phyloP scores from a whole-genome alignment of 2,113 vertebrate species.

The Perca flavescens region DNA sequence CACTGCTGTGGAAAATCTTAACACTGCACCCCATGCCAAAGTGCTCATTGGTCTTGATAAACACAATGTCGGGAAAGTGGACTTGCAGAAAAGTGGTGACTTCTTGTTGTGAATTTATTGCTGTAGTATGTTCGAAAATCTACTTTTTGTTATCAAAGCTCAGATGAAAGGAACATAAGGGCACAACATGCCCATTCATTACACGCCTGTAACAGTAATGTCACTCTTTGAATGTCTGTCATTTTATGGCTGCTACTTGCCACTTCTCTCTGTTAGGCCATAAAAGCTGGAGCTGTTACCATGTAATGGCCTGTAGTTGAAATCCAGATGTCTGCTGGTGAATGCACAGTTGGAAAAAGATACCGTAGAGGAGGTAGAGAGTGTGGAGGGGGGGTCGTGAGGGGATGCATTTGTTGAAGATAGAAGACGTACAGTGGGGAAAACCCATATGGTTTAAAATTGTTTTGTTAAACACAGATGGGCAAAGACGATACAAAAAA shows the following conservation, averaged over 20 bases:
- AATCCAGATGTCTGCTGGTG: slow-evolving; percentile 72
- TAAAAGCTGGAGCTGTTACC: slow-evolving; percentile 53
- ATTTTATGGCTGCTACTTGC: slow-evolving; percentile 64
- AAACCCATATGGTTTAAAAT: slow-evolving; percentile 38
- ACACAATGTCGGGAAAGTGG: slow-evolving; percentile 59
- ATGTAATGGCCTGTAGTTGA: slow-evolving; percentile 60
- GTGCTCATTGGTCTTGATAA: slow-evolving; percentile 64
- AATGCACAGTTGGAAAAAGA: slow-evolving; percentile 43
- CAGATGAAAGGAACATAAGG: slow-evolving; percentile 24
- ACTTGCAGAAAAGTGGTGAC: not conserved
- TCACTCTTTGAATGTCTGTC: slow-evolving; percentile 44
- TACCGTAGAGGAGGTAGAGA: not conserved
- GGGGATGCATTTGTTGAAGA: slow-evolving; percentile 16
- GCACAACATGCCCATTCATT: slow-evolving; percentile 48
- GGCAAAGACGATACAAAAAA: slow-evolving; percentile 33
- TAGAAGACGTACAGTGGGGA: slow-evolving; percentile 24
- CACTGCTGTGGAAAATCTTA: slow-evolving; percentile 76
- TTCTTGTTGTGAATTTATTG: slow-evolving; percentile 18
- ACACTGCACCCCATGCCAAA: slow-evolving; percentile 59
- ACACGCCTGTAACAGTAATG: slow-evolving; percentile 5
- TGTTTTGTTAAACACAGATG: slow-evolving; percentile 56
- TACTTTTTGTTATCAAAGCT: slow-evolving; percentile 11
- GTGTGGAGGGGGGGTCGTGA: slow-evolving; percentile 27
- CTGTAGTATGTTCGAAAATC: slow-evolving; percentile 19
- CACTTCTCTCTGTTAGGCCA: slow-evolving; percentile 65